Conservation (phyloP, 1,140 invertebrate species). For the Meloidogyne exigua region DNA sequence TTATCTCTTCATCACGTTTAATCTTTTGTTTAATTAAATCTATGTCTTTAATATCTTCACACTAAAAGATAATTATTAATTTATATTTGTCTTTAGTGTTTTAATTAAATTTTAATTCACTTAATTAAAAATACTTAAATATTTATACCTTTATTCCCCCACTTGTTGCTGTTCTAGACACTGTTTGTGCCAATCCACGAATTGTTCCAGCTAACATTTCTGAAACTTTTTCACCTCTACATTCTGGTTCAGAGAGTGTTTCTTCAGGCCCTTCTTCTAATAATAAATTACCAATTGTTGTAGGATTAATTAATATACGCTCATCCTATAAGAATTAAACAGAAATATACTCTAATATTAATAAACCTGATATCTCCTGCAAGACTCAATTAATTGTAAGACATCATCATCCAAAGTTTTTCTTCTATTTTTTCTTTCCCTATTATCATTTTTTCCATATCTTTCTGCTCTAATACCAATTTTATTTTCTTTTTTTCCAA, state of each 20-base stretch:
- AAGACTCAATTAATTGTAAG: slow-evolving; percentile 55
- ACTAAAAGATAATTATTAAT: neutral
- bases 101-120: neutral
- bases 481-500: neutral
- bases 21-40: neutral
- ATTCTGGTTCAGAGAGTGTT: neutral
- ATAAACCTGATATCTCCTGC: slow-evolving; percentile 52
- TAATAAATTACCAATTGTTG: slow-evolving; percentile 30
- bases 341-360: neutral
- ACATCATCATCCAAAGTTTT: slow-evolving; percentile 59
- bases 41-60: neutral
- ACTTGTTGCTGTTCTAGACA: slow-evolving; percentile 35
- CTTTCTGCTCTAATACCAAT: neutral
- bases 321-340: slow-evolving; percentile 25
- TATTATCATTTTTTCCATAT: neutral
- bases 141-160: neutral
- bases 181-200: slow-evolving; percentile 52
- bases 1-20: neutral
- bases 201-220: slow-evolving; percentile 37
- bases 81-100: no score
- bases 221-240: slow-evolving; percentile 23
- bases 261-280: slow-evolving; percentile 23
- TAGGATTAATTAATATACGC: slow-evolving; percentile 29
- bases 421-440: slow-evolving; percentile 24
- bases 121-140: neutral